Evolutionary conservation across 2,113 vertebrate genomes (phyloP).

Genomic region (Macrotis lagotis): DNA sequence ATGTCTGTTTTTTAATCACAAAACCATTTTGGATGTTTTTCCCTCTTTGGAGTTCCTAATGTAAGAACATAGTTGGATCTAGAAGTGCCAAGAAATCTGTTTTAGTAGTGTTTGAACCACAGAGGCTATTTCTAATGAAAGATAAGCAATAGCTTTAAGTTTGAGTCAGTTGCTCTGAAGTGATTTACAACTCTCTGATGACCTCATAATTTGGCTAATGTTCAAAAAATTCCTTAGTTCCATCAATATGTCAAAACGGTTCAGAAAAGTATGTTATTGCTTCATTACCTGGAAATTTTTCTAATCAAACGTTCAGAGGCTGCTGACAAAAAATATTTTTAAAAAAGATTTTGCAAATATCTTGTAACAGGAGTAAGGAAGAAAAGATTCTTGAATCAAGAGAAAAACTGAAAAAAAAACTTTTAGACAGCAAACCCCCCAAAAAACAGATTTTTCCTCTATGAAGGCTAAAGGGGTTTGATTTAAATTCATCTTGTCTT

Average conservation of each 20-base stretch:
- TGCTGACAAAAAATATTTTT: background rate
- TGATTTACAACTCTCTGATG: constrained; percentile 10
- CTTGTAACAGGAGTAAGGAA: background rate
- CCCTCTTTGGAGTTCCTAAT: background rate
- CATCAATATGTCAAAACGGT: background rate
- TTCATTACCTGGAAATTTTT: constrained; percentile 7
- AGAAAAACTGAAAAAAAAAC: background rate
- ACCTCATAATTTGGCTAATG: background rate
- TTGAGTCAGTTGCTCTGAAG: background rate
- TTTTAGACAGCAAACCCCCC: constrained; percentile 5
- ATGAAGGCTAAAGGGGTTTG: background rate
- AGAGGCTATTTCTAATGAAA: constrained; percentile 29
- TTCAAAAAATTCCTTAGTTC: constrained; percentile 6
- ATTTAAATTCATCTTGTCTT: background rate
- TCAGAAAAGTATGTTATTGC: background rate
- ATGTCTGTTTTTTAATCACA: constrained; percentile 21
- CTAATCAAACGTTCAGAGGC: background rate
- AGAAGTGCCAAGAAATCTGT: background rate
- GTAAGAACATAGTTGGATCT: background rate
- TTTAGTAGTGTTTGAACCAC: background rate
- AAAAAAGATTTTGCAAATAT: background rate
- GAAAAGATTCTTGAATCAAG: background rate
- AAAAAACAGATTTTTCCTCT: background rate
- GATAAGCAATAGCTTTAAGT: background rate
- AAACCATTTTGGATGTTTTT: constrained; percentile 2